A percentile compares a stretch with the other conserved stretches of the same genome.
phyloP scores from a whole-genome alignment of 2,888 invertebrate genomes.

The Caenorhabditis panamensis region DNA sequence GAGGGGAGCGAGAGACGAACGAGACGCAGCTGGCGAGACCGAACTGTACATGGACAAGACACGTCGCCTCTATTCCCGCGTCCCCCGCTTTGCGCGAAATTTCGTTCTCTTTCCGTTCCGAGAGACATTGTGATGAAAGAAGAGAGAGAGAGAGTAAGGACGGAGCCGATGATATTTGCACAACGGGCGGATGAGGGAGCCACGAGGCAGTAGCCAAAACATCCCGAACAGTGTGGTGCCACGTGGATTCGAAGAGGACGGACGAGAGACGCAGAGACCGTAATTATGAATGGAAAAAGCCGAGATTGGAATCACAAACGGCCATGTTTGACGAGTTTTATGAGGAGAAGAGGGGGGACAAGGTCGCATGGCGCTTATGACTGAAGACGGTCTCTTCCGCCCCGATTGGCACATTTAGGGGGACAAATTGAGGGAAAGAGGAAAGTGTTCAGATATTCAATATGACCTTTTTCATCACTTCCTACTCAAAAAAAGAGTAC shows the following conservation, averaged over 20 bases:
- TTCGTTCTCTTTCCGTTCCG: neutral
- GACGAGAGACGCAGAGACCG: constrained; percentile 6
- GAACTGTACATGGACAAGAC: constrained; percentile 36
- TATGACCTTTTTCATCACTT: constrained; percentile 2
- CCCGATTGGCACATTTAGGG: constrained; percentile 4
- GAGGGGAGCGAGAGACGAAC: neutral
- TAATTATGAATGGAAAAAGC: constrained; percentile 9
- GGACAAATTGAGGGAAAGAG: neutral
- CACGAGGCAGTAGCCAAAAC: constrained; percentile 6
- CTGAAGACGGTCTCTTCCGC: constrained; percentile 1
- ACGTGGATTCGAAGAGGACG: constrained; percentile 5
- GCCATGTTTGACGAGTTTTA: constrained; percentile 31
- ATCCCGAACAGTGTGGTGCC: neutral
- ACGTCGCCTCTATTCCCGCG: constrained; percentile 15
- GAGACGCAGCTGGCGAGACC: constrained; percentile 37
- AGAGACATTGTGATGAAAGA: neutral
- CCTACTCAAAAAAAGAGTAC: neutral
- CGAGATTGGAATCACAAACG: constrained; percentile 4
- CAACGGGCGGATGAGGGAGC: neutral
- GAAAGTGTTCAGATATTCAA: neutral
- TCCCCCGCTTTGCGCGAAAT: constrained; percentile 32
- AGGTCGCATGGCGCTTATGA: constrained; percentile 3
- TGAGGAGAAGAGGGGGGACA: constrained; percentile 7
- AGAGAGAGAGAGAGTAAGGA: constrained; percentile 14
- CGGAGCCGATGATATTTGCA: neutral